Evolutionary conservation across 2,888 invertebrate species (phyloP).

Genomic region (Neoascia interrupta): DNA sequence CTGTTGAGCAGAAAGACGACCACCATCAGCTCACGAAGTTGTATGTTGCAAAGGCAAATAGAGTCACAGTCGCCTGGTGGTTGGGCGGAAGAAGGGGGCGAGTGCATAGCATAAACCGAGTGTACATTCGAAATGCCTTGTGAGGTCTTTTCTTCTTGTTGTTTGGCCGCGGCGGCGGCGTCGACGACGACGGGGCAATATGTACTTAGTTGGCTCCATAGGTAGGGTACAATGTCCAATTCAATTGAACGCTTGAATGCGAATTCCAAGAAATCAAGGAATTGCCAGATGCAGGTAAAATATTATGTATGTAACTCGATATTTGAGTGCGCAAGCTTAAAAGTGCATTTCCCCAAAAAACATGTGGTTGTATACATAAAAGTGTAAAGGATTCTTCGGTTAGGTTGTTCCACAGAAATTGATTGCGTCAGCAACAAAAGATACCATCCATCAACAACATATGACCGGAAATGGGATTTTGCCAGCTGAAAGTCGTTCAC

Average conservation of each 20-base stretch:
- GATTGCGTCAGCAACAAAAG: too few species aligned
- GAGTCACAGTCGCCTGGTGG: neutral
- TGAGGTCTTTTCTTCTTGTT: slow-evolving; percentile 57
- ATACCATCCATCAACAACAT: too few species aligned
- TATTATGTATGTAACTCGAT: too few species aligned
- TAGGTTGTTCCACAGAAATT: too few species aligned
- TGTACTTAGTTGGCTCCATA: slow-evolving; percentile 2
- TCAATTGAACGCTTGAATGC: slow-evolving; percentile 59
- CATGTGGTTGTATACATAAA: too few species aligned
- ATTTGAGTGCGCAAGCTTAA: too few species aligned
- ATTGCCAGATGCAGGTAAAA: slow-evolving; percentile 57
- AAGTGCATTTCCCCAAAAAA: too few species aligned
- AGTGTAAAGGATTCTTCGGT: too few species aligned
- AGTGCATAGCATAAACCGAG: neutral
- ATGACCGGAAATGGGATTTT: too few species aligned
- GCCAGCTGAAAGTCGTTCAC: too few species aligned
- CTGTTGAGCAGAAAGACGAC: slow-evolving; percentile 30
- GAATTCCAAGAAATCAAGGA: slow-evolving; percentile 52
- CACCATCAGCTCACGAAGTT: slow-evolving; percentile 57
- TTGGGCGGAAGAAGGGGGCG: neutral
- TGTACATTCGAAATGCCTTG: slow-evolving; percentile 61
- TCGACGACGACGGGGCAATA: neutral
- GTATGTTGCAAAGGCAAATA: slow-evolving; percentile 36
- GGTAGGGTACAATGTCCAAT: slow-evolving; percentile 63
- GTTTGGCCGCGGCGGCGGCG: neutral